Evolutionary conservation across 2,113 vertebrate genomes (phyloP).

Genomic region (Morone chrysops): DNA sequence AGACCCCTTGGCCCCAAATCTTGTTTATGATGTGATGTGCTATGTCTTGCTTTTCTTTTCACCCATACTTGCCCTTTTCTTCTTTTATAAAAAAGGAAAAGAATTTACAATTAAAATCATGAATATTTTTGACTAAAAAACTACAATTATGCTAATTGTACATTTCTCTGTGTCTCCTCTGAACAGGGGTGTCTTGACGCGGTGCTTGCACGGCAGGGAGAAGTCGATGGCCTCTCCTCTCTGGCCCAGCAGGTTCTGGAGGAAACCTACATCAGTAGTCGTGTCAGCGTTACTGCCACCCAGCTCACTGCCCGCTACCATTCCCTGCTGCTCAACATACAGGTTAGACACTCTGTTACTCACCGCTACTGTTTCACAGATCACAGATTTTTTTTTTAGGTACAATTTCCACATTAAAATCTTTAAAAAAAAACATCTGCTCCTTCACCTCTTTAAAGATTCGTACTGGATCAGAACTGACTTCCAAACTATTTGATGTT

Average conservation of each 20-base stretch:
- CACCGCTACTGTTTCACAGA: not conserved
- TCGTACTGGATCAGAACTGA: too few relatives aligned
- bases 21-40: conserved; percentile 5
- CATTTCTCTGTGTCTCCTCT: conserved; percentile 23
- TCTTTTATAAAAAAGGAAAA: not conserved
- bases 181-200: conserved; percentile 90
- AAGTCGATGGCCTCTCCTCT: conserved; percentile 91
- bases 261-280: conserved; percentile 88
- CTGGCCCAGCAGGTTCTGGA: conserved; percentile 94
- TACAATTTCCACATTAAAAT: too few relatives aligned
- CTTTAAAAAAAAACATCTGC: too few relatives aligned
- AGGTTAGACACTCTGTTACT: conserved; percentile 87
- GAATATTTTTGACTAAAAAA: not conserved
- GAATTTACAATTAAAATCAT: not conserved
- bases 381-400: too few relatives aligned
- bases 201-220: conserved; percentile 86
- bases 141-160: conserved; percentile 7
- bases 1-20: conserved; percentile 2
- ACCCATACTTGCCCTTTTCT: not conserved
- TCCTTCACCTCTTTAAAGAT: too few relatives aligned
- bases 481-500: too few relatives aligned
- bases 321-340: conserved; percentile 89
- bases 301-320: conserved; percentile 94
- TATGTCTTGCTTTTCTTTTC: not conserved
- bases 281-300: conserved; percentile 89